Percentiles rank a stretch among this genome's conserved stretches.
These are phyloP conservation scores for Bombus pascuorum DNA, from an alignment of 1,140 invertebrate species.

Conservation along the genomic window DNA sequence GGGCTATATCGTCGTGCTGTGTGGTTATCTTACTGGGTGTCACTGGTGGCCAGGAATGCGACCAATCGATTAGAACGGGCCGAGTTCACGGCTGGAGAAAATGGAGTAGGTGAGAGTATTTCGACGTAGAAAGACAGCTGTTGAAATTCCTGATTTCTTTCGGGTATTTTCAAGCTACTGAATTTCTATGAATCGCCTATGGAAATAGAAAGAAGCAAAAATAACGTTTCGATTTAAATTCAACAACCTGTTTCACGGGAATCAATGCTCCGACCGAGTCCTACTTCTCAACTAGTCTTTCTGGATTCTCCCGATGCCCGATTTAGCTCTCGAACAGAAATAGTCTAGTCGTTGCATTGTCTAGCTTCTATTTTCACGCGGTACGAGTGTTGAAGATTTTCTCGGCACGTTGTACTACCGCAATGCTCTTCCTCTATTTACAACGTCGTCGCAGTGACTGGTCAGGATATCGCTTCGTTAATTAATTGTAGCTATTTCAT, in stretches of 20 bases:
- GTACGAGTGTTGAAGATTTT: neutral
- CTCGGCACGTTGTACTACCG: neutral
- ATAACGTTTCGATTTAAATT: neutral
- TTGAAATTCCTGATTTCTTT: neutral
- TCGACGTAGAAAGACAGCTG: neutral
- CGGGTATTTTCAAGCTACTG: neutral
- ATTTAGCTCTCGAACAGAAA: conserved; percentile 5
- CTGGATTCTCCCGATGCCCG: neutral
- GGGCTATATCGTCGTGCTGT: neutral
- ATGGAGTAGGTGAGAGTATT: conserved; percentile 6
- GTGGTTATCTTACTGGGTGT: conserved; percentile 23
- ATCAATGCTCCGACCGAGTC: neutral
- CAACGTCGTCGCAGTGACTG: neutral
- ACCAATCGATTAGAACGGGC: conserved; percentile 31
- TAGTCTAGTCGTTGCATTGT: conserved; percentile 1
- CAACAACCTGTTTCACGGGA: neutral
- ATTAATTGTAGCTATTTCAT: neutral
- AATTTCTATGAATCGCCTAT: neutral
- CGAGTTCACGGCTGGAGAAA: neutral
- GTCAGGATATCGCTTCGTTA: neutral
- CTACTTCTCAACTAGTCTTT: neutral
- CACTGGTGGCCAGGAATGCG: conserved; percentile 19
- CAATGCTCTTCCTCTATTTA: neutral
- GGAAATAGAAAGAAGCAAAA: neutral
- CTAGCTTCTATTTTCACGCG: conserved; percentile 7